A percentile compares a stretch with the other conserved stretches of the same genome.
Evolutionary conservation across 2,797 vertebrate genomes (phyloP).

Genomic region (Numenius phaeopus): DNA sequence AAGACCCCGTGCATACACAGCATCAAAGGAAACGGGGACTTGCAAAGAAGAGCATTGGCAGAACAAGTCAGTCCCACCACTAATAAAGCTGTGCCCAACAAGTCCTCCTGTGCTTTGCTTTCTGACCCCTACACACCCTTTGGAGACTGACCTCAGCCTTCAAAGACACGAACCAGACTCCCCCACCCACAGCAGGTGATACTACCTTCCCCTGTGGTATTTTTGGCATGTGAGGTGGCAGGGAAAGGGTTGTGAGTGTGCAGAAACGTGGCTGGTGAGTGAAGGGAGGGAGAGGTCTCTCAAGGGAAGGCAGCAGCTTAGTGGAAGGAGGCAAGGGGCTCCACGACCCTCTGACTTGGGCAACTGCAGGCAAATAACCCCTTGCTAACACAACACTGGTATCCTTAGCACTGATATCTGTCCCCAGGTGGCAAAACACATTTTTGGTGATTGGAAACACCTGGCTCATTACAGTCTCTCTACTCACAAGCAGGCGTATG

Average conservation of each 20-base stretch:
- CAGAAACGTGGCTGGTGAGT: background rate
- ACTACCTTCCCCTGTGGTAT: background rate
- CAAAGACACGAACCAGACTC: background rate
- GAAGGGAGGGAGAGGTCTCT: background rate
- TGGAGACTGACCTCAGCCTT: background rate
- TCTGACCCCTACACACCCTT: background rate
- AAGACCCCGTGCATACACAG: background rate
- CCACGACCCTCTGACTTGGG: background rate
- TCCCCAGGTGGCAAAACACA: background rate
- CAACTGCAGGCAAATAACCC: background rate
- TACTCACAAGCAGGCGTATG: rapidly evolving
- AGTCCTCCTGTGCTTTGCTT: background rate
- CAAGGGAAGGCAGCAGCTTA: background rate
- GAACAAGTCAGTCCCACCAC: background rate
- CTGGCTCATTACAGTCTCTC: background rate
- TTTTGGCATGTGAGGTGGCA: background rate
- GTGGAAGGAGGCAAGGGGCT: background rate
- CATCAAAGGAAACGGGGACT: rapidly evolving
- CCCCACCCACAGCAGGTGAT: rapidly evolving
- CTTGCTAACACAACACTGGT: rapidly evolving
- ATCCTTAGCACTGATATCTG: background rate
- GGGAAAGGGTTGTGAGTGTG: background rate
- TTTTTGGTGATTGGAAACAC: rapidly evolving
- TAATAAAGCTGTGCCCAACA: background rate
- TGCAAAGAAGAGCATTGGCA: background rate